Evolutionary conservation across 2,888 invertebrate species (phyloP).

Genomic region (Spisula solida): DNA sequence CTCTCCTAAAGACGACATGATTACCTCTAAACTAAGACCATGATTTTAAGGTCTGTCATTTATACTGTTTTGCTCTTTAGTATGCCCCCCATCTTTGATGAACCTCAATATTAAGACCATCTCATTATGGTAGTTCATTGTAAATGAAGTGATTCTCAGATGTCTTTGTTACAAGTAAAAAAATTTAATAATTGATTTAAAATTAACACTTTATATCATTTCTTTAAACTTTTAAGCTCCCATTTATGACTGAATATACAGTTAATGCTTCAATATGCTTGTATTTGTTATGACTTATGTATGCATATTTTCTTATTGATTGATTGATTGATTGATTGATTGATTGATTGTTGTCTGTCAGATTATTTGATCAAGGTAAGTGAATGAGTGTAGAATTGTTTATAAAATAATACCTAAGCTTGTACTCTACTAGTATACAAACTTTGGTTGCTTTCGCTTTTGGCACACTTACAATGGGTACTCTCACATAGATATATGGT

Average conservation of each 20-base stretch:
- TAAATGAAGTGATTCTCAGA: neutral
- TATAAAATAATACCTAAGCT: neutral
- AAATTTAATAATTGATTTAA: too few relatives aligned
- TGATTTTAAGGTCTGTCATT: neutral
- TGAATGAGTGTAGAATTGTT: neutral
- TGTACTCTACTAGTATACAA: too few relatives aligned
- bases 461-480: neutral
- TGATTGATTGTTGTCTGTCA: neutral
- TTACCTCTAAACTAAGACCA: neutral
- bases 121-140: neutral
- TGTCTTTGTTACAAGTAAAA: too few relatives aligned
- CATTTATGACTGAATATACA: too few relatives aligned
- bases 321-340: neutral
- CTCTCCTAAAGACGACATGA: too few relatives aligned
- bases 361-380: conserved; percentile 12
- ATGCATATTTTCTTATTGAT: neutral
- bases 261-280: too few relatives aligned
- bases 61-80: neutral
- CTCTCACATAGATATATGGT: neutral
- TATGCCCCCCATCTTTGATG: neutral
- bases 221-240: too few relatives aligned
- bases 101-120: too few relatives aligned
- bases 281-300: too few relatives aligned
- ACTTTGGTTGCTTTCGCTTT: neutral
- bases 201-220: too few relatives aligned